Percentiles rank a stretch among this genome's conserved stretches.
Conservation (phyloP, 2,113 vertebrate genomes). For the Excalfactoria chinensis region DNA sequence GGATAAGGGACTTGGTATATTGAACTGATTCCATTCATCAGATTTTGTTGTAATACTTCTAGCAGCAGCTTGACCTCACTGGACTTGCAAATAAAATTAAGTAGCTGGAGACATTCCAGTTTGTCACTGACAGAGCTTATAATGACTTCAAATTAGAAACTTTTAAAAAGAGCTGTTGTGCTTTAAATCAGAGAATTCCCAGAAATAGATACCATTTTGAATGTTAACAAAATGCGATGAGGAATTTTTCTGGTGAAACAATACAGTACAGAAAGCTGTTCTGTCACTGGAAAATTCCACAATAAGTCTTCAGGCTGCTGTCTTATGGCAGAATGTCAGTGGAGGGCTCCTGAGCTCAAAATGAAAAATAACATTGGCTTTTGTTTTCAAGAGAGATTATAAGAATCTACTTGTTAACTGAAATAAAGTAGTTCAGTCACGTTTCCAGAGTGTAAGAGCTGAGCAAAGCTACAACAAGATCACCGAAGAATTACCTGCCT, state of each 20-base stretch:
- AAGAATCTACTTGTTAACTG: not conserved
- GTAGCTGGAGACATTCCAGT: not conserved
- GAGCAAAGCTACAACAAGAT: not conserved
- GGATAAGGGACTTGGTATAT: not conserved
- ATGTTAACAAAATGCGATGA: not conserved
- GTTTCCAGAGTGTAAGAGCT: not conserved
- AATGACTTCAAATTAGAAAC: not conserved
- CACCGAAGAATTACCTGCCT: not conserved
- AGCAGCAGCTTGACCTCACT: not conserved
- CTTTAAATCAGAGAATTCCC: not conserved
- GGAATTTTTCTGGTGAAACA: slow-evolving; percentile 1
- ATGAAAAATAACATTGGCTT: not conserved
- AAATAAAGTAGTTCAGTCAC: not conserved
- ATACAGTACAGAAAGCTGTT: not conserved
- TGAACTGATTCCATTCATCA: not conserved
- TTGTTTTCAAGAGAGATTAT: not conserved
- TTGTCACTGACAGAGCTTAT: not conserved
- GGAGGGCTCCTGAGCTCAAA: not conserved
- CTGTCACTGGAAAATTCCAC: slow-evolving; percentile 25
- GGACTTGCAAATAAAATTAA: slow-evolving; percentile 6
- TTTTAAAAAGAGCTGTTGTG: slow-evolving; percentile 5
- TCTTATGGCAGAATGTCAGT: not conserved
- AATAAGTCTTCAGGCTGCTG: not conserved
- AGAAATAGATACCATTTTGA: slow-evolving; percentile 13
- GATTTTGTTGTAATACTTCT: not conserved